Conservation (phyloP, 2,888 invertebrate species). For the Syrphus vitripennis region DNA sequence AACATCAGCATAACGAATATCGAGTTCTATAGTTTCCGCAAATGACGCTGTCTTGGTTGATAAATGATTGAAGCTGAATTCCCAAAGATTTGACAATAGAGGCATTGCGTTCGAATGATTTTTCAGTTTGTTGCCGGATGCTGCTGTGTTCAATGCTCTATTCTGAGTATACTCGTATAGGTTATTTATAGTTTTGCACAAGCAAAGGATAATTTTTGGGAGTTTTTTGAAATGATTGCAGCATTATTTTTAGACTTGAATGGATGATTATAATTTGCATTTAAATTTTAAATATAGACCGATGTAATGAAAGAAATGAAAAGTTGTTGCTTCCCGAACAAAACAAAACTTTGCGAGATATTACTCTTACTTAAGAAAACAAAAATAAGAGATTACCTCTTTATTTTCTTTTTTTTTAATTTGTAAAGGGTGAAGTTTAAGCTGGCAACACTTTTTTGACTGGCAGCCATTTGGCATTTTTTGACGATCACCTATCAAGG, state of each 20-base stretch:
- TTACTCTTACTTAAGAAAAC: too few species aligned
- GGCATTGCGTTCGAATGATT: conserved; percentile 52
- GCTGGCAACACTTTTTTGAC: too few species aligned
- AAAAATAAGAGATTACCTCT: too few species aligned
- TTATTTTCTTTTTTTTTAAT: too few species aligned
- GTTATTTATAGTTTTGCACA: neutral
- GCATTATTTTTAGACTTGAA: conserved; percentile 13
- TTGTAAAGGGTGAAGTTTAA: too few species aligned
- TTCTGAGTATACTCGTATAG: neutral
- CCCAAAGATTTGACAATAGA: conserved; percentile 51
- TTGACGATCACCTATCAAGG: too few species aligned
- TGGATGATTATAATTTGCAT: conserved; percentile 43
- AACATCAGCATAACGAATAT: neutral
- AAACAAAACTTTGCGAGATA: neutral
- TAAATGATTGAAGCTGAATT: conserved; percentile 67
- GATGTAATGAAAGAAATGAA: neutral
- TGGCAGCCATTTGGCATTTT: too few species aligned
- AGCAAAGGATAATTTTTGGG: neutral
- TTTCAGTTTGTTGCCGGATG: conserved; percentile 44
- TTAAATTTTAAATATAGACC: neutral
- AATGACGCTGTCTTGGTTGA: conserved; percentile 59
- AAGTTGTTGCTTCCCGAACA: neutral
- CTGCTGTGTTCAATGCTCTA: neutral
- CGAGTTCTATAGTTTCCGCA: conserved; percentile 10
- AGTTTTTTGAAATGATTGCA: conserved; percentile 14